Evolutionary conservation across 1,140 invertebrate genomes (phyloP).

Genomic region (Drosophila ananassae): DNA sequence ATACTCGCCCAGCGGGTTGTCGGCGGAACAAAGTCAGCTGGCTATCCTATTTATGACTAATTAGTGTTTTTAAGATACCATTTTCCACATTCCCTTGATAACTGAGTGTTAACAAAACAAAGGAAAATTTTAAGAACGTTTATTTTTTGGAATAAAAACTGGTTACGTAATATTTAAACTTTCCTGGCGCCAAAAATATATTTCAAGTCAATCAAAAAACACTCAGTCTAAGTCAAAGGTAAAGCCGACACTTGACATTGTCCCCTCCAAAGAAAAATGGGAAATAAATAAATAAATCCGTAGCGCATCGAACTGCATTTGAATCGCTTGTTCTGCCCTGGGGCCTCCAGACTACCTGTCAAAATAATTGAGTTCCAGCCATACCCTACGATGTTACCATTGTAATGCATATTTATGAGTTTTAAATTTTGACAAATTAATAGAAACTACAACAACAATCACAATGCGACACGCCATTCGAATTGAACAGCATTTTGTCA

Average conservation of each 20-base stretch:
- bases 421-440: constrained; percentile 75
- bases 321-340: constrained; percentile 57
- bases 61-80: constrained; percentile 48
- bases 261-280: neutral
- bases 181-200: constrained; percentile 18
- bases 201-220: neutral
- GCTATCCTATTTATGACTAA: constrained; percentile 47
- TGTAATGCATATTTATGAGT: constrained; percentile 71
- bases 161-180: neutral
- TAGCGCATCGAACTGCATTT: constrained; percentile 63
- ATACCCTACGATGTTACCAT: constrained; percentile 15
- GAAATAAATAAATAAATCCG: constrained; percentile 13
- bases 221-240: constrained; percentile 2
- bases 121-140: constrained; percentile 3
- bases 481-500: constrained; percentile 56
- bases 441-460: constrained; percentile 51
- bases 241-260: constrained; percentile 32
- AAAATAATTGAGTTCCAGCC: constrained; percentile 64
- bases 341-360: constrained; percentile 47
- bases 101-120: neutral
- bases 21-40: constrained; percentile 51
- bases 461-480: constrained; percentile 58
- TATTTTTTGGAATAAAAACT: neutral
- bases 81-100: constrained; percentile 27
- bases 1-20: constrained; percentile 34